Conservation (phyloP, 2,797 vertebrate genomes). For the Pangasius djambal region DNA sequence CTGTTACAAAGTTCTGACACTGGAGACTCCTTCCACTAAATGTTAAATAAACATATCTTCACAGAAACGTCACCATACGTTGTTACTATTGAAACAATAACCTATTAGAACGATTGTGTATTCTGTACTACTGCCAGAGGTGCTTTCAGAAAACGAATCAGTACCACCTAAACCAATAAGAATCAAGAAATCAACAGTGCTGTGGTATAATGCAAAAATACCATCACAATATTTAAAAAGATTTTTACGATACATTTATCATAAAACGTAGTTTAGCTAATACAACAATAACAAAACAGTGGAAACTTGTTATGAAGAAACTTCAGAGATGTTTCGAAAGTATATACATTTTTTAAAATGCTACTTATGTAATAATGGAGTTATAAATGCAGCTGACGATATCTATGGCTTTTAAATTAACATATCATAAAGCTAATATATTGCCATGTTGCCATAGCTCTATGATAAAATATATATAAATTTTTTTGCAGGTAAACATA, state of each 20-base stretch:
- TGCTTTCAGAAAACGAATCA: not conserved
- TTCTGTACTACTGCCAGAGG: not conserved
- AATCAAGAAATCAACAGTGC: too few relatives aligned
- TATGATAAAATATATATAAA: constrained; percentile 11
- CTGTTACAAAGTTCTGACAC: not conserved
- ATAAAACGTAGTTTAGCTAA: not conserved
- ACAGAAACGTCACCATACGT: too few relatives aligned
- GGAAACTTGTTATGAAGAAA: not conserved
- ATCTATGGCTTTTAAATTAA: not conserved
- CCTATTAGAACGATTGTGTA: not conserved
- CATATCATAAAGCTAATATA: not conserved
- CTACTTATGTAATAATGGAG: not conserved
- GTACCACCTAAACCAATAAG: too few relatives aligned
- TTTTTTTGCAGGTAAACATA: not conserved
- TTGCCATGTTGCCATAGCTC: not conserved
- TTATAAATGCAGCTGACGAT: not conserved
- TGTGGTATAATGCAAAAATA: too few relatives aligned
- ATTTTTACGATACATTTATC: not conserved
- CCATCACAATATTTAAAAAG: too few relatives aligned
- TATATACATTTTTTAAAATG: not conserved
- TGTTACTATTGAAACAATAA: not conserved
- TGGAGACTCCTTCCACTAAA: not conserved
- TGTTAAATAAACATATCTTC: not conserved
- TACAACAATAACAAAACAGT: not conserved
- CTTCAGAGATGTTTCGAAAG: not conserved